Evolutionary conservation across 2,113 vertebrate genomes (phyloP), one percentile per base, ranked within the genome.

Genomic region (Cheirogaleus medius): DNA sequence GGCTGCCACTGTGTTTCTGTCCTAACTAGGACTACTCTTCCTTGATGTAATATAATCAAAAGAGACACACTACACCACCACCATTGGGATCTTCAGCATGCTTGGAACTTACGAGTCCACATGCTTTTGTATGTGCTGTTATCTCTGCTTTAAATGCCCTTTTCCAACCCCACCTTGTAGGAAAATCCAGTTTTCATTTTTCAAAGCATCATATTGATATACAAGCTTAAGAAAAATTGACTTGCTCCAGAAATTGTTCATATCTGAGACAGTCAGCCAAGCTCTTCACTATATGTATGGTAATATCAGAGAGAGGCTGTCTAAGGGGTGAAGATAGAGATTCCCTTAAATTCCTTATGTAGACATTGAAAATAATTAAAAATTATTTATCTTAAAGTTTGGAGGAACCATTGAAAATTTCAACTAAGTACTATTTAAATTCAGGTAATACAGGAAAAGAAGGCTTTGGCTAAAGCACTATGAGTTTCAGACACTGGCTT

Each of bases 381-480:
- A 93, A 34, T 32, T 64, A 82, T 82, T 44, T 81, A 64, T 44
- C 54, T 66, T 71, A 82, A 74, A 64, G 18, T 66, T 52, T 42
- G n/a, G 23, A 56, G 8, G 47, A 64, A 64, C 0, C 18, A 44
- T 3, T 74, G 58, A 74, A 8, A 5, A 64, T 64, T 47, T 64
- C 34, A 87, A 87, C 29, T 34, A 86, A 58, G 60, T 77, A 78
- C 37, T 78, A 66, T 82, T 74, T 82, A 47, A 95, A 82, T 95
- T 54, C 12, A 81, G 25, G 15, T 56, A 37, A 82, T 6, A 81
- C 49, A 87, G 37, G 34, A 77, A 60, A 39, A 90, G 37, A 47
- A 39, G 4, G 21, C n/a, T 44, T 80, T 17, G n/a, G 34, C 7
- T 71, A 8, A 58, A 86, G 18, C 8, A 13, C 47, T 39, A 49